Evolutionary conservation across 1,140 invertebrate species (phyloP).

Genomic region (Ganaspis sp.): DNA sequence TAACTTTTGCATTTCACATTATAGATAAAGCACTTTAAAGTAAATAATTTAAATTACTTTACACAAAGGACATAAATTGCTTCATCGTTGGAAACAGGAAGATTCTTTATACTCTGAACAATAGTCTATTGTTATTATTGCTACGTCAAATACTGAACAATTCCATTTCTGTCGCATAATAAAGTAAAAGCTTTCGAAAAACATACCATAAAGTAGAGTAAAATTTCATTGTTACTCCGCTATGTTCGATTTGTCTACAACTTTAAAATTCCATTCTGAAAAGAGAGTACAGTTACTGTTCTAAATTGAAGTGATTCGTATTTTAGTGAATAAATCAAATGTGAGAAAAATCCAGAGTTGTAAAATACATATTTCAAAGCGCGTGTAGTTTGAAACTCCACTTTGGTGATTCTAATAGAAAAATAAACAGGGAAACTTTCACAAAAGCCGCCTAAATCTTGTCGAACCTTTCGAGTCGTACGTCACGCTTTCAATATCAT

Average conservation of each 20-base stretch:
- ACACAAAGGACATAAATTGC: background rate
- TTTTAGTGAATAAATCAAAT: slow-evolving; percentile 41
- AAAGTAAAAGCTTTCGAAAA: slow-evolving; percentile 14
- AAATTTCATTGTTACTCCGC: background rate
- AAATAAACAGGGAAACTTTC: slow-evolving; percentile 66
- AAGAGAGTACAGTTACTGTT: background rate
- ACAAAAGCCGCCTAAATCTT: slow-evolving; percentile 58
- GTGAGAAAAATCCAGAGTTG: slow-evolving; percentile 35
- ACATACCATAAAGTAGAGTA: background rate
- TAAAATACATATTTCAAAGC: slow-evolving; percentile 54
- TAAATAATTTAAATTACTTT: background rate
- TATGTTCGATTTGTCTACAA: slow-evolving; percentile 17
- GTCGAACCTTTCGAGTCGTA: slow-evolving; percentile 38
- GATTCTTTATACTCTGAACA: background rate
- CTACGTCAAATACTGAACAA: slow-evolving; percentile 12
- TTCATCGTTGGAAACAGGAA: background rate
- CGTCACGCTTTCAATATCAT: slow-evolving; percentile 41
- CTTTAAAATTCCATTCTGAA: slow-evolving; percentile 2
- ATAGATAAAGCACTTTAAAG: too few relatives aligned
- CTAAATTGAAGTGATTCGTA: slow-evolving; percentile 35
- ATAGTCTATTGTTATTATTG: background rate
- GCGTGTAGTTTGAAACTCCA: slow-evolving; percentile 48
- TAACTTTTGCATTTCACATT: too few relatives aligned
- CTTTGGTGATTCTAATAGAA: slow-evolving; percentile 63
- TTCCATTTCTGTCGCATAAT: background rate